Conservation (phyloP, 2,888 invertebrate genomes). For the Philereme vetulata region DNA sequence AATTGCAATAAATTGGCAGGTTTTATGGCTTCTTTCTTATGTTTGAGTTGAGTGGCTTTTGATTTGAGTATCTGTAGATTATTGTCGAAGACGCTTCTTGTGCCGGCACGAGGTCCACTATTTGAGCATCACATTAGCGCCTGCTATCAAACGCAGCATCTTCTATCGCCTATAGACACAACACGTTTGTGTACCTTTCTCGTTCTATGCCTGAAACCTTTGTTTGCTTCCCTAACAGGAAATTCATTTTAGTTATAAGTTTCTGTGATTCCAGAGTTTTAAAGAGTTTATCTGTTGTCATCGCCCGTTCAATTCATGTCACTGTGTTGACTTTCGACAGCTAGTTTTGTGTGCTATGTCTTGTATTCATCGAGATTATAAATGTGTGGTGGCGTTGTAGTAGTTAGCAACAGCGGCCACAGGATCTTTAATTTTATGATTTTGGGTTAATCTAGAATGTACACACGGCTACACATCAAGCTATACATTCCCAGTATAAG, state of each 20-base stretch:
- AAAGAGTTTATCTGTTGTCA: constrained; percentile 53
- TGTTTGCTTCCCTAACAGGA: constrained; percentile 79
- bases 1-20: neutral
- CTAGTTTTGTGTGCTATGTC: constrained; percentile 4
- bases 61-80: constrained; percentile 3
- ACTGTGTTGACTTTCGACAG: constrained; percentile 62
- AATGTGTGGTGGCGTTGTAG: neutral
- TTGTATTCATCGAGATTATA: neutral
- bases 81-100: constrained; percentile 24
- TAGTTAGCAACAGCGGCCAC: too few relatives aligned
- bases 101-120: constrained; percentile 32
- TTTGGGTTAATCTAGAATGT: too few relatives aligned
- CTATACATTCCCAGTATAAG: too few relatives aligned
- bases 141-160: constrained; percentile 76
- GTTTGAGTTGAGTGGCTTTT: constrained; percentile 6
- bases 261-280: constrained; percentile 73
- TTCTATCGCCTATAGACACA: constrained; percentile 72
- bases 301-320: constrained; percentile 49
- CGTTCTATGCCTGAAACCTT: constrained; percentile 64
- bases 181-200: constrained; percentile 69
- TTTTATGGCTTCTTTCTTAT: constrained; percentile 4
- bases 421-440: too few relatives aligned
- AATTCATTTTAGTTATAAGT: constrained; percentile 82
- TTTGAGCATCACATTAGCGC: constrained; percentile 69
- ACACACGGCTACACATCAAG: too few relatives aligned